Evolutionary conservation across 1,140 invertebrate genomes (phyloP).

Genomic region (Drosophila equinoxialis): DNA sequence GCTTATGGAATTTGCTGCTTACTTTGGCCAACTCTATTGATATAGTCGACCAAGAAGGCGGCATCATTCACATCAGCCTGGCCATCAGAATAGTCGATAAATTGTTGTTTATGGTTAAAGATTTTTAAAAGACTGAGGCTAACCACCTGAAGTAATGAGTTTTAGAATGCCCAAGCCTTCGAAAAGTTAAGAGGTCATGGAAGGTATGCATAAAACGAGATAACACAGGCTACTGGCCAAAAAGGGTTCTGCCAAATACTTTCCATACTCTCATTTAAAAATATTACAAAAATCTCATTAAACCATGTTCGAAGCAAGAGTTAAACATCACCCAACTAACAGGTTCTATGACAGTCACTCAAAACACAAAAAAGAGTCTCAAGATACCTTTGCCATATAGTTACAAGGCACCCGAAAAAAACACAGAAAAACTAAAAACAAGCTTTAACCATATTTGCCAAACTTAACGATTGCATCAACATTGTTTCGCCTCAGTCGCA

Average conservation of each 20-base stretch:
- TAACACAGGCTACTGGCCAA: neutral
- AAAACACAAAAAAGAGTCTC: constrained; percentile 2
- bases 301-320: neutral
- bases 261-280: neutral
- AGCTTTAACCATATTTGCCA: constrained; percentile 76
- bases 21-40: constrained; percentile 53
- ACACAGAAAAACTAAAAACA: constrained; percentile 45
- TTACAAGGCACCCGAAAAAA: constrained; percentile 39
- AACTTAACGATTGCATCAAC: constrained; percentile 79
- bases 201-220: constrained; percentile 41
- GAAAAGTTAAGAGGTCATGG: constrained; percentile 34
- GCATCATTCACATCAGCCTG: constrained; percentile 7
- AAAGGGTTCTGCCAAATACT: neutral
- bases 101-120: constrained; percentile 52
- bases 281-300: constrained; percentile 12
- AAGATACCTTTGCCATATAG: constrained; percentile 25
- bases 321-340: constrained; percentile 5
- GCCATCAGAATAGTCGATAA: constrained; percentile 28
- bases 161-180: constrained; percentile 58
- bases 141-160: constrained; percentile 61
- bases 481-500: constrained; percentile 38
- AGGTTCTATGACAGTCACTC: constrained; percentile 16
- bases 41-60: constrained; percentile 39
- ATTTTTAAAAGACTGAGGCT: constrained; percentile 31
- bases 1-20: constrained; percentile 75